Percentiles rank a stretch among this genome's conserved stretches.
Conservation (phyloP, 2,113 vertebrate genomes). For the Xiphophorus hellerii region DNA sequence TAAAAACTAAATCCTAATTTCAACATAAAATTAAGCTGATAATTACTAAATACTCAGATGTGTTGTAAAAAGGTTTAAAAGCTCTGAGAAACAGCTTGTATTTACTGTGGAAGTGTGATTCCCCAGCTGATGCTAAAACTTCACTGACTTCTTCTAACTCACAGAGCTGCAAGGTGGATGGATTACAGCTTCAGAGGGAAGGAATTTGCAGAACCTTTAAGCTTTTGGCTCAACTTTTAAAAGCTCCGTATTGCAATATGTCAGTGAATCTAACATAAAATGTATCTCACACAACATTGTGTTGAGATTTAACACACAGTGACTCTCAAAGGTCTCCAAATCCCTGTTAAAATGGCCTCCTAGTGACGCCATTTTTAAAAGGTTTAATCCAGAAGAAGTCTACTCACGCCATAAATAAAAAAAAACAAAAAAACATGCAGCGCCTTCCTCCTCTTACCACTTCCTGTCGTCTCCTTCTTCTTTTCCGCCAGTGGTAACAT, state of each 20-base stretch:
- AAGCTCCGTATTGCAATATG: constrained; percentile 19
- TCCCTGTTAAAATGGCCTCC: too few species aligned
- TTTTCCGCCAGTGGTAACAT: too few species aligned
- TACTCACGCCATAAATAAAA: too few species aligned
- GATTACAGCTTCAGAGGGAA: neutral
- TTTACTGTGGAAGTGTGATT: constrained; percentile 15
- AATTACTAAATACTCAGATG: neutral
- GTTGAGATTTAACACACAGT: too few species aligned
- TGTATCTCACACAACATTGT: too few species aligned
- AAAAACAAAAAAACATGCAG: too few species aligned
- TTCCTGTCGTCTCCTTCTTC: too few species aligned
- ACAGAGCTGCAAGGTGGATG: neutral
- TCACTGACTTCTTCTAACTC: neutral
- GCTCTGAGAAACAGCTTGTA: neutral
- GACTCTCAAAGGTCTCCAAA: too few species aligned
- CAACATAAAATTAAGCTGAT: neutral
- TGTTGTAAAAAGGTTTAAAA: constrained; percentile 7
- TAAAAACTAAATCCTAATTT: neutral
- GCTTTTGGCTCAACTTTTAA: constrained; percentile 8
- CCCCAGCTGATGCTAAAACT: constrained; percentile 17
- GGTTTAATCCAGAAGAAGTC: too few species aligned
- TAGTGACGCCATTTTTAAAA: too few species aligned
- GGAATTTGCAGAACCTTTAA: constrained; percentile 6
- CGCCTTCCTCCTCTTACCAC: too few species aligned
- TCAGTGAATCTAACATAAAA: neutral